Percentiles rank a stretch among this genome's conserved stretches.
phyloP scores from a whole-genome alignment of 2,888 invertebrate species.

The Cantharis rufa region DNA sequence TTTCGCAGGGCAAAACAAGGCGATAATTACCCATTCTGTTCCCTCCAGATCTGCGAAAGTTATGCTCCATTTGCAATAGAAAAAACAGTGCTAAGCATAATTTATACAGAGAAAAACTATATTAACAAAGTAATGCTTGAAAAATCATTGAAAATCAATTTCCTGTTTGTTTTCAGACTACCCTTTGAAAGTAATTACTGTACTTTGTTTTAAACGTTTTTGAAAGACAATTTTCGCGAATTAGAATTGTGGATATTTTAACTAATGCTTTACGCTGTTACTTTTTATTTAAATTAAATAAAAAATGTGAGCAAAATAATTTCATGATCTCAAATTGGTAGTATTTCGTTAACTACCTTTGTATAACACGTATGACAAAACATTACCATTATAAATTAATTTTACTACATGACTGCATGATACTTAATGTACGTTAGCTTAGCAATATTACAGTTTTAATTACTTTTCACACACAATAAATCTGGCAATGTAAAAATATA shows the following conservation, averaged over 20 bases:
- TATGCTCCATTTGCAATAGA: too few species aligned
- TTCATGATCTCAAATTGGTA: too few species aligned
- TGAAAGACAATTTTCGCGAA: background rate
- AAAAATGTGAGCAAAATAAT: too few species aligned
- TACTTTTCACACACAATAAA: background rate
- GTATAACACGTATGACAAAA: background rate
- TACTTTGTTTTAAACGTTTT: background rate
- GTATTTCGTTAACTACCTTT: background rate
- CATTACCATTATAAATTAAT: background rate
- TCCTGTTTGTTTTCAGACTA: background rate
- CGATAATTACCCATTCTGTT: background rate
- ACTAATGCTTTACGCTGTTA: too few species aligned
- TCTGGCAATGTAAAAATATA: background rate
- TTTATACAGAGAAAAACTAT: too few species aligned
- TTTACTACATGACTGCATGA: background rate
- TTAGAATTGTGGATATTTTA: too few species aligned
- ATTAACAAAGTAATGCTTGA: too few species aligned
- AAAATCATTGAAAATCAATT: background rate
- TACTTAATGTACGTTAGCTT: background rate
- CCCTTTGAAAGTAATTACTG: background rate
- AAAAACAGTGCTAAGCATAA: background rate
- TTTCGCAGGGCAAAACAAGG: background rate
- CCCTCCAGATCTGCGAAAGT: background rate
- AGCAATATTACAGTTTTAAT: background rate
- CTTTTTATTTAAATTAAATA: too few species aligned